Conservation (phyloP, 2,797 vertebrate species). For the Steatocranus sp. region DNA sequence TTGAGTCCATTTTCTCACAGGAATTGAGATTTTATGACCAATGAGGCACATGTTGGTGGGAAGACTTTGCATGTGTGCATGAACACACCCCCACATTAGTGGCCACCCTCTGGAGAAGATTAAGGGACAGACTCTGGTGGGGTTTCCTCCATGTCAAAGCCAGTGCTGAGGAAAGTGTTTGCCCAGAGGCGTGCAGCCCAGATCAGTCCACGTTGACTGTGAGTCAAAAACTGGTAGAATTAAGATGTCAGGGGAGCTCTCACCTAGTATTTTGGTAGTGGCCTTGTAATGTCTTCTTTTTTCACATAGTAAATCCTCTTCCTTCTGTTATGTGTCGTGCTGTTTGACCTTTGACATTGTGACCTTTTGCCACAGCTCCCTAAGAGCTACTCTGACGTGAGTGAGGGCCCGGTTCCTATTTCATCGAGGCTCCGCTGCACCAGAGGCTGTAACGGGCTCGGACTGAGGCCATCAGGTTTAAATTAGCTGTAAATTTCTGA, state of each 20-base stretch:
- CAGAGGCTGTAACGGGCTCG: slow-evolving; percentile 44
- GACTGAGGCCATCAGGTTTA: slow-evolving; percentile 68
- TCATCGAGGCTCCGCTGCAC: slow-evolving; percentile 10
- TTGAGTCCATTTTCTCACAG: slow-evolving; percentile 74
- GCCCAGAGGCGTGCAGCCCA: slow-evolving; percentile 4
- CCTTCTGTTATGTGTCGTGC: slow-evolving; percentile 1
- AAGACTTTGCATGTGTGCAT: slow-evolving; percentile 5
- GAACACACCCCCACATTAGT: slow-evolving; percentile 2
- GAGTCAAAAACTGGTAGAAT: neutral
- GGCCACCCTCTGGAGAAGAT: slow-evolving; percentile 51
- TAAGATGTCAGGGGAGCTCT: neutral
- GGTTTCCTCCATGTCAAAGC: slow-evolving; percentile 44
- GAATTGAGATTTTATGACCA: slow-evolving; percentile 72
- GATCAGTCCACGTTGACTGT: neutral
- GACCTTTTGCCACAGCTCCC: slow-evolving; percentile 32
- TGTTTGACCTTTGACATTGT: slow-evolving; percentile 33
- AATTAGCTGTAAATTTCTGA: slow-evolving; percentile 69
- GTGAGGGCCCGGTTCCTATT: slow-evolving; percentile 22
- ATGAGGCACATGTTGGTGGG: slow-evolving; percentile 59
- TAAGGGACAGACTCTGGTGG: slow-evolving; percentile 28
- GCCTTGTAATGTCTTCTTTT: neutral
- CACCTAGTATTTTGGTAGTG: neutral
- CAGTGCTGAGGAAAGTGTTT: slow-evolving; percentile 12
- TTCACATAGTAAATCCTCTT: neutral
- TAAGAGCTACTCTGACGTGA: slow-evolving; percentile 14